Conservation (phyloP, 2,113 vertebrate species). For the Callipepla californica region DNA sequence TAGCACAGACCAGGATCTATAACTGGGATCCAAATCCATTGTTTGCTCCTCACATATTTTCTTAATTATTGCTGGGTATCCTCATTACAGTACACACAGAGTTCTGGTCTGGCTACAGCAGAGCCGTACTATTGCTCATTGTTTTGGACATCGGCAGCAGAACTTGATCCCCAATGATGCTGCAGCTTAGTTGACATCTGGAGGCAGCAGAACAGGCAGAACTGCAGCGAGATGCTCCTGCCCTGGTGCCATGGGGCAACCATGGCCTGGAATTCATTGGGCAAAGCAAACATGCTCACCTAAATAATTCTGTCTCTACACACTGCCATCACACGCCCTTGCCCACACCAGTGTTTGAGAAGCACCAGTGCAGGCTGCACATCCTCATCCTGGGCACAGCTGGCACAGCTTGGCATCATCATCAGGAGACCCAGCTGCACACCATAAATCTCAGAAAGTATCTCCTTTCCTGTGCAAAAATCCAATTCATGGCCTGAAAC, state of each 20-base stretch:
- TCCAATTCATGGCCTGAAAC: background rate
- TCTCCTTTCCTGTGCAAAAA: background rate
- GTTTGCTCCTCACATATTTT: background rate
- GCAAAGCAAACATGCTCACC: background rate
- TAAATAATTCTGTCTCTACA: background rate
- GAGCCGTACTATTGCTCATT: accelerated
- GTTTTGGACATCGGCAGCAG: background rate
- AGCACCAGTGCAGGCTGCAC: background rate
- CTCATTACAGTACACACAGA: background rate
- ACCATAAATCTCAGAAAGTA: background rate
- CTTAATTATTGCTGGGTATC: background rate
- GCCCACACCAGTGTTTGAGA: background rate
- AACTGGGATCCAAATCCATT: background rate
- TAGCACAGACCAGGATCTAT: background rate
- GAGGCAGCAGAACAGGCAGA: background rate
- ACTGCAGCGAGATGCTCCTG: background rate
- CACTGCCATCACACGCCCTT: background rate
- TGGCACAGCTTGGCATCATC: background rate
- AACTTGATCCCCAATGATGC: accelerated
- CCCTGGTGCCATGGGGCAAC: accelerated
- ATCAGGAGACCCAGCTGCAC: background rate
- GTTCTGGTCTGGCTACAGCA: background rate
- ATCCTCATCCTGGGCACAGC: accelerated
- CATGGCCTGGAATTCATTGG: background rate
- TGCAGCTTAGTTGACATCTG: accelerated